Evolutionary conservation across 64 coral and sea anemone species (phyloP).

Genomic region (Exaiptasia diaphana): DNA sequence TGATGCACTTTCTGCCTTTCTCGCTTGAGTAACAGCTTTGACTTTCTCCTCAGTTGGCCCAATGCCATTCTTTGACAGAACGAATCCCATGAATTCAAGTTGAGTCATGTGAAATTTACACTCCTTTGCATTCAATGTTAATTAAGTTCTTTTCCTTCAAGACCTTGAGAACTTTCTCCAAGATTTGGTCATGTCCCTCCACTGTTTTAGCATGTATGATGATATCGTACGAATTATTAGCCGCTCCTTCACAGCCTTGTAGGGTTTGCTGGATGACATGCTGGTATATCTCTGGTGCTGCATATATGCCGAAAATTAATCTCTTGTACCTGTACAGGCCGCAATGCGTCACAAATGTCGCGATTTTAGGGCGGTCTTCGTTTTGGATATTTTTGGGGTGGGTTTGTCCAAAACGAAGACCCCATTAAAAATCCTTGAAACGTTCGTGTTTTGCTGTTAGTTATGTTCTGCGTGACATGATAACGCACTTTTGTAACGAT

Average conservation of each 20-base stretch:
- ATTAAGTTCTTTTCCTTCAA: not conserved
- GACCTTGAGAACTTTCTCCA: not conserved
- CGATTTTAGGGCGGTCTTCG: no score
- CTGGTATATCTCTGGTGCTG: not conserved
- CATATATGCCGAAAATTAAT: no score
- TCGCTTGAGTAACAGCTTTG: slow-evolving; percentile 9
- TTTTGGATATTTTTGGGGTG: no score
- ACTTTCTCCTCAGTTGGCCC: slow-evolving; percentile 29
- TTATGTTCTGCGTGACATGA: no score
- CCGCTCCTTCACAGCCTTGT: slow-evolving; percentile 14
- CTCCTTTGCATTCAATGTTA: not conserved
- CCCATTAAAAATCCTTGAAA: no score
- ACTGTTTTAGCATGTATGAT: slow-evolving; percentile 29
- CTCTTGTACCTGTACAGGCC: slow-evolving; percentile 33
- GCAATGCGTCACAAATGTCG: slow-evolving; percentile 25
- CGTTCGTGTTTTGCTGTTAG: no score
- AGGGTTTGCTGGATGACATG: slow-evolving; percentile 12
- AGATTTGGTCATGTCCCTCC: slow-evolving; percentile 5
- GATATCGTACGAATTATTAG: slow-evolving; percentile 38
- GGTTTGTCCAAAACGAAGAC: no score
- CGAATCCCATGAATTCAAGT: slow-evolving; percentile 19
- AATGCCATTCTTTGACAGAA: slow-evolving; percentile 40
- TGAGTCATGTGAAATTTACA: not conserved
- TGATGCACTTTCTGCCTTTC: slow-evolving; percentile 8
- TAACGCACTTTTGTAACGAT: no score